A percentile compares a stretch with the other conserved stretches of the same genome.
Conservation (phyloP, 2,113 vertebrate species). For the Proteles cristata region DNA sequence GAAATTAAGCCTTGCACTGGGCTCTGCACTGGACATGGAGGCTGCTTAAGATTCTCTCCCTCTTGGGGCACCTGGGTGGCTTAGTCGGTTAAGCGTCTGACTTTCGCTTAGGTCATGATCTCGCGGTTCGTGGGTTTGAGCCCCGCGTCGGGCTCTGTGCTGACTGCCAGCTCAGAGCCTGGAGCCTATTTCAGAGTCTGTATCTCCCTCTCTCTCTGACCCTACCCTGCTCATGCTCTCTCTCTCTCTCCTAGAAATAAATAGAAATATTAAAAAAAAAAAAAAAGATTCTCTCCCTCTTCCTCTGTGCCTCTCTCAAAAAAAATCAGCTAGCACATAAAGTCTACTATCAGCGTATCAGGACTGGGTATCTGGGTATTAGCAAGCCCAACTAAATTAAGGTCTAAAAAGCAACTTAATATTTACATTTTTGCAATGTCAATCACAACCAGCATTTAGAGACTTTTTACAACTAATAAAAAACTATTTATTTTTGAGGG, state of each 20-base stretch:
- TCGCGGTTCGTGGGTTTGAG: too few relatives aligned
- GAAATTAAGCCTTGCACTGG: background rate
- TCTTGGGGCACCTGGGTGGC: background rate
- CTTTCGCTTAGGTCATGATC: too few relatives aligned
- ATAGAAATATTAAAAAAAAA: too few relatives aligned
- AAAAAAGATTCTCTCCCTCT: background rate
- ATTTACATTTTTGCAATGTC: conserved; percentile 82
- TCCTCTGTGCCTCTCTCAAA: background rate
- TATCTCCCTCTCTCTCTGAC: too few relatives aligned
- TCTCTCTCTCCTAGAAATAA: too few relatives aligned
- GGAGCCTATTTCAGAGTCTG: too few relatives aligned
- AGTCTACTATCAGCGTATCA: conserved; percentile 39
- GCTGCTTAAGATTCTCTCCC: background rate
- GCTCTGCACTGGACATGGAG: background rate
- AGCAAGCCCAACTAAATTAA: conserved; percentile 82
- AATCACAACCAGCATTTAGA: conserved; percentile 77
- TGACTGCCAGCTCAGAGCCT: too few relatives aligned
- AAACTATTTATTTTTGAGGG: conserved; percentile 20
- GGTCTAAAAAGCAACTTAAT: conserved; percentile 80
- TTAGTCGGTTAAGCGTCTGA: too few relatives aligned
- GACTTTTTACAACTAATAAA: conserved; percentile 68
- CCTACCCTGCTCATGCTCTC: too few relatives aligned
- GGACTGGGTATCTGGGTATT: conserved; percentile 50
- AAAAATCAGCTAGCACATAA: conserved; percentile 49
- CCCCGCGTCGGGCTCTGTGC: too few relatives aligned